phyloP scores from a whole-genome alignment of 2,888 invertebrate genomes.

The Desoria tigrina region DNA sequence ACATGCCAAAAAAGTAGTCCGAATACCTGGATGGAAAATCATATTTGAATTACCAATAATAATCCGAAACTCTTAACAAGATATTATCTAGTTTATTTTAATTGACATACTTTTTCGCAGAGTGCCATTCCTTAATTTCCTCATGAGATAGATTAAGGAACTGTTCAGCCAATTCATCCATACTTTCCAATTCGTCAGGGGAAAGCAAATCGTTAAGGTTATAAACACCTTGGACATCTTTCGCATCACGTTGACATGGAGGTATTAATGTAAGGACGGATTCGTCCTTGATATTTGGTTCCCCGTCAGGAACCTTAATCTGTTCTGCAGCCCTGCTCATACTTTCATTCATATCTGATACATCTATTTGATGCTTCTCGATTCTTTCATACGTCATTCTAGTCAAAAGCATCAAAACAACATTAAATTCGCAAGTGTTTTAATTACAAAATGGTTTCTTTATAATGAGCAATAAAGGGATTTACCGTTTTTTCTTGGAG shows the following conservation, averaged over 20 bases:
- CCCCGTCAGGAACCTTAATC: constrained; percentile 29
- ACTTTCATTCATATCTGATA: constrained; percentile 44
- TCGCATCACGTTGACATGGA: constrained; percentile 47
- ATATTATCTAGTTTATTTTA: constrained; percentile 5
- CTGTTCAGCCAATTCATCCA: constrained; percentile 31
- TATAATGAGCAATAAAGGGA: not conserved
- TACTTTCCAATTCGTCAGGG: constrained; percentile 33
- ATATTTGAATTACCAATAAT: no score
- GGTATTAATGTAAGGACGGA: constrained; percentile 39
- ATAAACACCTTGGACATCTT: constrained; percentile 34
- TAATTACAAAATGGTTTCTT: not conserved
- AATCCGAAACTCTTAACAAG: not conserved
- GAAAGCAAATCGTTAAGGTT: constrained; percentile 36
- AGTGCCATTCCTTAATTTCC: constrained; percentile 29
- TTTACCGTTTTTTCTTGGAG: constrained; percentile 44
- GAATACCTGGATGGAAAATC: constrained; percentile 46
- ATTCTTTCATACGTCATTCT: constrained; percentile 38
- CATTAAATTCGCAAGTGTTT: not conserved
- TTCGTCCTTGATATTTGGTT: constrained; percentile 38
- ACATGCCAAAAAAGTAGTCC: constrained; percentile 43
- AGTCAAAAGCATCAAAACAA: no score
- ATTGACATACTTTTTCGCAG: constrained; percentile 36
- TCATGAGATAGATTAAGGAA: constrained; percentile 27
- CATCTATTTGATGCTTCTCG: constrained; percentile 43
- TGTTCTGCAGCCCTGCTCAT: constrained; percentile 37